phyloP scores from a whole-genome alignment of 2,113 vertebrate genomes.

The Lasiurus cinereus region DNA sequence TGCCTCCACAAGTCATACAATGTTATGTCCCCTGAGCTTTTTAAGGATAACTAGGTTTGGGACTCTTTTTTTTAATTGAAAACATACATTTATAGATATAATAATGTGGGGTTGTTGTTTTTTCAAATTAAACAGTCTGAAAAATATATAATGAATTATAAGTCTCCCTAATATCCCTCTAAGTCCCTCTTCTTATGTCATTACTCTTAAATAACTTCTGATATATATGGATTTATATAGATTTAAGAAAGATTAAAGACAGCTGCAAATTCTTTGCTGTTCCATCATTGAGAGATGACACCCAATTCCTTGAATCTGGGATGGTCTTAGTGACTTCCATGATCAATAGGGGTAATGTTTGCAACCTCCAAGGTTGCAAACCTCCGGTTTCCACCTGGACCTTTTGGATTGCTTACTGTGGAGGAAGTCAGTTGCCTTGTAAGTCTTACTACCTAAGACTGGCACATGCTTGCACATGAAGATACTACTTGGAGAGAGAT shows the following conservation, averaged over 20 bases:
- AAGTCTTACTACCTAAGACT: background rate
- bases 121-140: background rate
- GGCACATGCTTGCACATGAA: background rate
- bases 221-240: background rate
- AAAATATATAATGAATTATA: slow-evolving; percentile 2
- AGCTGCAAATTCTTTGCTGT: background rate
- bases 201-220: slow-evolving; percentile 12
- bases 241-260: background rate
- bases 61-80: background rate
- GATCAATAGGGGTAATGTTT: background rate
- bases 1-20: background rate
- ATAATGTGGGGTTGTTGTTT: background rate
- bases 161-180: background rate
- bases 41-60: background rate
- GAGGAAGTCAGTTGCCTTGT: background rate
- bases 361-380: no score
- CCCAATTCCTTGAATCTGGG: background rate
- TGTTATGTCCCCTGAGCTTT: background rate
- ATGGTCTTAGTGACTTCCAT: background rate
- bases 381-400: no score
- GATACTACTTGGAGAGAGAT: background rate
- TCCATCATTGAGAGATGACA: background rate
- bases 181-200: background rate
- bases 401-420: background rate
- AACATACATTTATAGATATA: background rate